Conservation (phyloP, 2,113 vertebrate species). For the Silurus asotus region DNA sequence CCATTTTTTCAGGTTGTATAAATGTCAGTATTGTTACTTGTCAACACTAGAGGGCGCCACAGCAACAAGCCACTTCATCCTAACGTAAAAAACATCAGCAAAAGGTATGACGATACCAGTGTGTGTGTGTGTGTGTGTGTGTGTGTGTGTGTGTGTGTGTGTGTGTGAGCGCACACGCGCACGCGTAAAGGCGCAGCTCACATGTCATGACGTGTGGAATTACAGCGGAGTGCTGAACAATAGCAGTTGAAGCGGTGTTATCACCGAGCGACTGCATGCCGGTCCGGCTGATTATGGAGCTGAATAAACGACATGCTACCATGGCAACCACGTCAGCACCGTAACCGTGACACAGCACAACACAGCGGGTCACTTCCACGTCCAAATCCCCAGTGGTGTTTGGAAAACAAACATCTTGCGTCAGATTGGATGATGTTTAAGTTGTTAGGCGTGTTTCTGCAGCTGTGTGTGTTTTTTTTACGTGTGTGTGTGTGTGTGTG, state of each 20-base stretch:
- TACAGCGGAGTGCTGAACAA: constrained; percentile 53
- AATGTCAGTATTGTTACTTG: background rate
- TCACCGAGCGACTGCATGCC: constrained; percentile 44
- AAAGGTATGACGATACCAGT: background rate
- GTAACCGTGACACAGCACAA: constrained; percentile 35
- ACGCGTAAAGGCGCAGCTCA: constrained; percentile 5
- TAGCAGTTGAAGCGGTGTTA: constrained; percentile 9
- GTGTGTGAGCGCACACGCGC: background rate
- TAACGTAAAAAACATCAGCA: background rate
- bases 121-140: constrained; percentile 2
- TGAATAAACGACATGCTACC: constrained; percentile 18
- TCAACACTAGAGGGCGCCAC: background rate
- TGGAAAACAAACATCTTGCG: constrained; percentile 15
- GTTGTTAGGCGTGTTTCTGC: constrained; percentile 5
- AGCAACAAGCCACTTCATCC: background rate
- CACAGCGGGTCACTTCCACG: constrained; percentile 32
- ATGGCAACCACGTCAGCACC: constrained; percentile 27
- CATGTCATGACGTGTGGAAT: constrained; percentile 46
- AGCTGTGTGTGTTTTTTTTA: background rate
- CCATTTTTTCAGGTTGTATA: background rate
- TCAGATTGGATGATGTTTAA: background rate
- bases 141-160: constrained; percentile 20
- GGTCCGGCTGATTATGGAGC: constrained; percentile 39
- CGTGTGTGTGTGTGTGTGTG: background rate
- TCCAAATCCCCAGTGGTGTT: constrained; percentile 13